Conservation (phyloP, 2,888 invertebrate species). For the Rhimphoctona megacephalus region DNA sequence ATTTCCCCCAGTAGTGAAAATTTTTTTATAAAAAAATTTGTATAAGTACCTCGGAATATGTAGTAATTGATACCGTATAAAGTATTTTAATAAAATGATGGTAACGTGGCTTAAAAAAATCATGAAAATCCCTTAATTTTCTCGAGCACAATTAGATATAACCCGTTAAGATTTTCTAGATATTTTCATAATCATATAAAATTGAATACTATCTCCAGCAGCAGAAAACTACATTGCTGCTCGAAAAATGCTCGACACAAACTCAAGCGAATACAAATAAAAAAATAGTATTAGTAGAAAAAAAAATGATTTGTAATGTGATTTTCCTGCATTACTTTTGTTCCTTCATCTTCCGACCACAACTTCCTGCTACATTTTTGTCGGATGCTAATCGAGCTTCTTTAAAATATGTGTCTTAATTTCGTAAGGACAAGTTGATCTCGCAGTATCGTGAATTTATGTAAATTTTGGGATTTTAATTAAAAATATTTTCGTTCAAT, state of each 20-base stretch:
- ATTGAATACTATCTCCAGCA: not conserved
- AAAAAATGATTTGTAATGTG: not conserved
- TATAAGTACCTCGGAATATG: too few relatives aligned
- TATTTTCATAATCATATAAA: not conserved
- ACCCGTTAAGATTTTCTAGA: too few relatives aligned
- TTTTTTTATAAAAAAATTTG: too few relatives aligned
- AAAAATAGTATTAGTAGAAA: not conserved
- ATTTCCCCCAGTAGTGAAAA: too few relatives aligned
- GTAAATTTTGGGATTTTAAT: not conserved
- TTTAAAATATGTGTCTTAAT: slow-evolving; percentile 9
- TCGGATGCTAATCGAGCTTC: slow-evolving; percentile 18
- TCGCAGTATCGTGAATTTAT: not conserved
- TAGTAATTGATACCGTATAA: too few relatives aligned
- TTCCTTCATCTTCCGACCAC: slow-evolving; percentile 46
- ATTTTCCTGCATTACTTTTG: not conserved
- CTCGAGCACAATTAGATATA: too few relatives aligned
- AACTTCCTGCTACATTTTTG: slow-evolving; percentile 39
- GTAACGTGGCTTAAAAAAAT: too few relatives aligned
- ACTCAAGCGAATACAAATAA: not conserved
- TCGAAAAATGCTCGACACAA: not conserved
- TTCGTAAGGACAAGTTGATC: not conserved
- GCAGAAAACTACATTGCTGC: not conserved
- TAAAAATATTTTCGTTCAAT: not conserved
- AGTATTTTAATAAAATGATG: too few relatives aligned
- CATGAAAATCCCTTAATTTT: too few relatives aligned